Evolutionary conservation across 2,113 vertebrate genomes (phyloP).

Genomic region (Pongo pygmaeus): DNA sequence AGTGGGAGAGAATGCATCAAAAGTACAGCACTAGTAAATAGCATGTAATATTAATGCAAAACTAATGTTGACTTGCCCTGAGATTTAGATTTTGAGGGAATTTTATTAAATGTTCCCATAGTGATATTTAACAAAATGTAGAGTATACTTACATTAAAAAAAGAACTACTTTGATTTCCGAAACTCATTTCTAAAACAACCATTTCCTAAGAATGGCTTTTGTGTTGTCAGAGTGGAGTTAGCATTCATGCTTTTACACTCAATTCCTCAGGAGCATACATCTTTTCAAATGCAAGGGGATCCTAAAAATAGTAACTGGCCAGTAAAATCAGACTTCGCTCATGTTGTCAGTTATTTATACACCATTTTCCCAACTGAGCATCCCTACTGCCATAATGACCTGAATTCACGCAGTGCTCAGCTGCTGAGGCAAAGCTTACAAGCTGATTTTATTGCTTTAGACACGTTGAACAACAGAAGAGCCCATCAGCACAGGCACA

Average conservation of each 20-base stretch:
- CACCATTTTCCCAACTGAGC: constrained; percentile 43
- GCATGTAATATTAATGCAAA: neutral
- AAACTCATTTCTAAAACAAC: constrained; percentile 25
- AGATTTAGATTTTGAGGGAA: neutral
- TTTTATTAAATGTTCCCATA: neutral
- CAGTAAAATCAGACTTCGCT: constrained; percentile 54
- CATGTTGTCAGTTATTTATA: constrained; percentile 73
- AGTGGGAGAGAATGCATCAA: neutral
- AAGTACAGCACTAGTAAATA: neutral
- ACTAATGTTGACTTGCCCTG: neutral
- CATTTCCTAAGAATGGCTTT: neutral
- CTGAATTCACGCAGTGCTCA: constrained; percentile 37
- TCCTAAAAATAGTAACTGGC: constrained; percentile 59
- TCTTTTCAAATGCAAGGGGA: constrained; percentile 40
- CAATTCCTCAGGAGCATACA: constrained; percentile 39
- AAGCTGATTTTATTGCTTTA: constrained; percentile 67
- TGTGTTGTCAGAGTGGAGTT: neutral
- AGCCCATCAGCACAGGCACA: constrained; percentile 36
- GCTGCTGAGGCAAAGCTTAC: constrained; percentile 46
- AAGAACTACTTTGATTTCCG: neutral
- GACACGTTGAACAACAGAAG: constrained; percentile 72
- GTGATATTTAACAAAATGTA: neutral
- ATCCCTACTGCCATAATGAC: constrained; percentile 49
- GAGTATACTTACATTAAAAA: neutral
- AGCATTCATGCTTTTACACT: neutral